Conservation (phyloP, 2,888 invertebrate species). For the Lottia scabra region DNA sequence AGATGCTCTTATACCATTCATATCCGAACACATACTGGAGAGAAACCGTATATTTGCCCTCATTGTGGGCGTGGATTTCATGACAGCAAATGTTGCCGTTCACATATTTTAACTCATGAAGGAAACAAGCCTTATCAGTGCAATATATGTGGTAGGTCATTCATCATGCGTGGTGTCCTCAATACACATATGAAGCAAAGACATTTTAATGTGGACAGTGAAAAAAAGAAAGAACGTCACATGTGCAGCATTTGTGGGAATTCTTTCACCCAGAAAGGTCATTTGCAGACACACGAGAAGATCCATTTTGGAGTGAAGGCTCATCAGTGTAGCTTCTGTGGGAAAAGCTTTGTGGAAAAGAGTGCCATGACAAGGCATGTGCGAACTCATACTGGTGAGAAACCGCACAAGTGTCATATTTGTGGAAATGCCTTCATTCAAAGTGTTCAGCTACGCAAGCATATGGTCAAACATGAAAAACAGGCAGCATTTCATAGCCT, state of each 20-base stretch:
- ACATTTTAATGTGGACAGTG: background rate
- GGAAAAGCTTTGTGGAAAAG: constrained; percentile 9
- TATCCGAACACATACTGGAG: background rate
- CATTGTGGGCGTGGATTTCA: no score
- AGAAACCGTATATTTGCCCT: background rate
- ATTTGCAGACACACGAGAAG: constrained; percentile 7
- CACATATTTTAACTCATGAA: background rate
- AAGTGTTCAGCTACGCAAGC: no score
- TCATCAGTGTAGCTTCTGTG: constrained; percentile 11
- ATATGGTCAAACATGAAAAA: no score
- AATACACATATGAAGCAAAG: background rate
- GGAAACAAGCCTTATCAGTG: constrained; percentile 7
- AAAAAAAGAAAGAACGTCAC: constrained; percentile 9
- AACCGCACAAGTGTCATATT: constrained; percentile 13
- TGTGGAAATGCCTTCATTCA: constrained; percentile 10
- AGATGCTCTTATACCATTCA: background rate
- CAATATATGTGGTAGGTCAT: constrained; percentile 7
- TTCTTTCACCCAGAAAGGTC: constrained; percentile 8
- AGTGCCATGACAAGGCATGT: constrained; percentile 7
- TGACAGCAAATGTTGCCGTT: no score
- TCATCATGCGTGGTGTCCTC: background rate
- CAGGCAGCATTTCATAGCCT: no score
- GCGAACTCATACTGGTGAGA: constrained; percentile 17
- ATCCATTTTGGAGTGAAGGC: constrained; percentile 10
- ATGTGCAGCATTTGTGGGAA: constrained; percentile 13